Percentiles rank a stretch among this genome's conserved stretches.
These are phyloP conservation scores for Tauraco hartlaubi DNA, from an alignment of 2,797 vertebrate species.

Conservation along the genomic window DNA sequence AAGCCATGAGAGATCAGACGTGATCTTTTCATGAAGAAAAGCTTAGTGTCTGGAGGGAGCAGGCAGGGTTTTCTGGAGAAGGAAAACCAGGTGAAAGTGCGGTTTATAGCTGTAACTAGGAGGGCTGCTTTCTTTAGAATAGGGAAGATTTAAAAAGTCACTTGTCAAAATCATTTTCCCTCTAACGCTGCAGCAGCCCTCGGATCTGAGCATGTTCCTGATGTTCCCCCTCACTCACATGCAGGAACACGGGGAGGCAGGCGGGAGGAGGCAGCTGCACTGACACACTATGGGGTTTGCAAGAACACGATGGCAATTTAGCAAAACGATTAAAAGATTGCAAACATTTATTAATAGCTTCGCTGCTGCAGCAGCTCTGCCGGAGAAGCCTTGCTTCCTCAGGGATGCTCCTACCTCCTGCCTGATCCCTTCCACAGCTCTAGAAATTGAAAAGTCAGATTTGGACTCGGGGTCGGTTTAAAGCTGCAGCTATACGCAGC, in stretches of 20 bases:
- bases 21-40: not conserved
- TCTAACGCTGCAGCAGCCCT: conserved; percentile 52
- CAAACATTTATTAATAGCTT: conserved; percentile 74
- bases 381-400: conserved; percentile 18
- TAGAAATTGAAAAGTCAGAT: not conserved
- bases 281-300: conserved; percentile 54
- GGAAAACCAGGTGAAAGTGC: not conserved
- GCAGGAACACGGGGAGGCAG: conserved; percentile 58
- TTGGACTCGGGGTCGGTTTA: not conserved
- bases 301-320: conserved; percentile 67
- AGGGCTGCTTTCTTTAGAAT: not conserved
- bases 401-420: conserved; percentile 22
- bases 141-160: conserved; percentile 54
- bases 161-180: conserved; percentile 60
- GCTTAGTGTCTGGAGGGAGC: not conserved
- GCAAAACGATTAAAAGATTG: conserved; percentile 71
- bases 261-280: conserved; percentile 61
- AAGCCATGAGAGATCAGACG: not conserved
- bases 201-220: conserved; percentile 48
- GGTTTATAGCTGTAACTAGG: conserved; percentile 18
- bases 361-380: conserved; percentile 58
- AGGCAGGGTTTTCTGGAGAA: not conserved
- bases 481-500: not conserved
- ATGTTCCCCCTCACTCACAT: conserved; percentile 70
- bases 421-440: not conserved